A percentile compares a stretch with the other conserved stretches of the same genome.
phyloP scores from a whole-genome alignment of 1,140 invertebrate species.

The Chionoecetes opilio region DNA sequence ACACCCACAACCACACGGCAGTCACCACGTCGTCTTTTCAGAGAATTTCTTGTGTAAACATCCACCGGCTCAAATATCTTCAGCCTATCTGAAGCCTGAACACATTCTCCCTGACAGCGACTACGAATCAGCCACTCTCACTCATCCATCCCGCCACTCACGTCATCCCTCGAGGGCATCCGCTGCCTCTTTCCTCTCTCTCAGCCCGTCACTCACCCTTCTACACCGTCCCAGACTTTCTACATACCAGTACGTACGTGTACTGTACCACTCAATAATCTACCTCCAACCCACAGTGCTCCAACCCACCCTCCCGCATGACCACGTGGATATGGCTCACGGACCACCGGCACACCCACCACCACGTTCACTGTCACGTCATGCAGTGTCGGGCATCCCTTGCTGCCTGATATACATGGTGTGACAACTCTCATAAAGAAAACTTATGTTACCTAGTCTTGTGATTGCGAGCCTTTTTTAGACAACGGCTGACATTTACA shows the following conservation, averaged over 20 bases:
- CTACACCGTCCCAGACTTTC: not conserved
- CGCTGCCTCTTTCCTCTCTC: not conserved
- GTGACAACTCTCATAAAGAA: not conserved
- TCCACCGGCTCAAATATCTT: not conserved
- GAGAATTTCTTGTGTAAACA: not conserved
- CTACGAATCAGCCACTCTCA: not conserved
- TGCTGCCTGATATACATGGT: not conserved
- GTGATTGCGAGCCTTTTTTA: not conserved
- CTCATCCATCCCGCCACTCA: conserved; percentile 32
- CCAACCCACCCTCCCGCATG: not conserved
- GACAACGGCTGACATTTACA: not conserved
- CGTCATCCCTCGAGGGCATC: conserved; percentile 20
- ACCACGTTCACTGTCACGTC: not conserved
- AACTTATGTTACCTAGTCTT: not conserved
- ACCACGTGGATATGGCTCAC: not conserved
- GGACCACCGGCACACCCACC: not conserved
- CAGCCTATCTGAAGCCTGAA: not conserved
- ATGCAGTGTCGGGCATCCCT: too few species aligned
- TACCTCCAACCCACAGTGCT: not conserved
- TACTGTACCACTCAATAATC: conserved; percentile 32
- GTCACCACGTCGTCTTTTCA: not conserved
- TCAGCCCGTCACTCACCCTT: conserved; percentile 20
- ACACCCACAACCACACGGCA: not conserved
- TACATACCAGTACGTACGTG: too few species aligned
- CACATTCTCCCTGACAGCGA: not conserved